Conservation (phyloP, 1,140 invertebrate species). For the Anoplophora glabripennis region DNA sequence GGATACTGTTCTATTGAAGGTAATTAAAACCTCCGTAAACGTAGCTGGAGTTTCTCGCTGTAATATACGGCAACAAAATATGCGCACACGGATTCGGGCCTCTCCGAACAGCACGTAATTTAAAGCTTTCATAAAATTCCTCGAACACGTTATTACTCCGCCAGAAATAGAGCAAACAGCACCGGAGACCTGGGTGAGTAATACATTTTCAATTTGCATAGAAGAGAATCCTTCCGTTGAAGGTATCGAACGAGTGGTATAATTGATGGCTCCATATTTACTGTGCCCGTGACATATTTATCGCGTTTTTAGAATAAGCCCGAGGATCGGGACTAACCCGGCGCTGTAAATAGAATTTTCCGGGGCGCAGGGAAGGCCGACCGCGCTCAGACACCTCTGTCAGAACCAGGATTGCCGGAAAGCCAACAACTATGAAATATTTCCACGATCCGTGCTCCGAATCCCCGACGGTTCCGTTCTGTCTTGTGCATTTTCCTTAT, state of each 20-base stretch:
- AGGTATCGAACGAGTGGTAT: slow-evolving; percentile 8
- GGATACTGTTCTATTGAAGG: too few relatives aligned
- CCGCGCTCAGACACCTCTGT: slow-evolving; percentile 11
- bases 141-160: too few relatives aligned
- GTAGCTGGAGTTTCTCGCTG: too few relatives aligned
- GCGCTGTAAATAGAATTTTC: slow-evolving; percentile 17
- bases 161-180: background rate
- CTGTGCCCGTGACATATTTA: slow-evolving; percentile 19
- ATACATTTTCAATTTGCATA: background rate
- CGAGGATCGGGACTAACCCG: background rate
- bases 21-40: too few relatives aligned
- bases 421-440: slow-evolving; percentile 25
- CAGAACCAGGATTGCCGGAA: slow-evolving; percentile 16
- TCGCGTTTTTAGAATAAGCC: slow-evolving; percentile 21
- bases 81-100: too few relatives aligned
- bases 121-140: too few relatives aligned
- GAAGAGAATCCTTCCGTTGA: background rate
- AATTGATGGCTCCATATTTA: slow-evolving; percentile 24
- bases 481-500: slow-evolving; percentile 21
- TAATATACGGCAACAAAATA: too few relatives aligned
- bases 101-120: too few relatives aligned
- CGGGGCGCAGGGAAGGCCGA: slow-evolving; percentile 6
- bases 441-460: slow-evolving; percentile 16
- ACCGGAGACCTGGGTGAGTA: background rate
- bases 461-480: slow-evolving; percentile 5